These are phyloP conservation scores for Timema podura DNA, from an alignment of 2,888 invertebrate species.

Conservation along the genomic window DNA sequence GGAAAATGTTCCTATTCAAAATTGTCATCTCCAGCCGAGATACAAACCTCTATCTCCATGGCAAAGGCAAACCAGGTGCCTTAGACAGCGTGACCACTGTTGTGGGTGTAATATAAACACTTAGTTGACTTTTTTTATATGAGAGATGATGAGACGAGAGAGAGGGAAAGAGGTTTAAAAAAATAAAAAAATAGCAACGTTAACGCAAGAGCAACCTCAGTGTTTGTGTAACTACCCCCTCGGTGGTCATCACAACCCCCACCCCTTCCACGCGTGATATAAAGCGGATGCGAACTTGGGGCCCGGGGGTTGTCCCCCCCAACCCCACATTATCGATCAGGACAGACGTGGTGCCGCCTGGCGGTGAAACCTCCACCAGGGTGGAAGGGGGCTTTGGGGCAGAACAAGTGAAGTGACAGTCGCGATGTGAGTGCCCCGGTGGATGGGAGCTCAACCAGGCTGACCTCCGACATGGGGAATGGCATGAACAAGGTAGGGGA, in stretches of 20 bases:
- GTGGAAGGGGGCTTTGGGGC: not conserved
- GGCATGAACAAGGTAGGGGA: slow-evolving; percentile 80
- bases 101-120: no score
- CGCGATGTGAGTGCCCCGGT: slow-evolving; percentile 40
- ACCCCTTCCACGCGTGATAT: slow-evolving; percentile 22
- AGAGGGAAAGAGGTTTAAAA: no score
- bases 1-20: no score
- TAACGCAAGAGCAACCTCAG: not conserved
- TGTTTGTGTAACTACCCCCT: slow-evolving; percentile 9
- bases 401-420: slow-evolving; percentile 23
- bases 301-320: slow-evolving; percentile 18
- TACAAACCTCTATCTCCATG: no score
- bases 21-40: no score
- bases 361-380: not conserved
- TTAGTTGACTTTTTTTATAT: no score
- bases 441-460: slow-evolving; percentile 42
- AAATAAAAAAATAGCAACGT: not conserved
- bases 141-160: no score
- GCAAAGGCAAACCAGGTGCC: no score
- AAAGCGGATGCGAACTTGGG: slow-evolving; percentile 38
- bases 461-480: slow-evolving; percentile 64
- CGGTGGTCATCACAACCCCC: not conserved
- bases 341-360: slow-evolving; percentile 47
- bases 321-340: slow-evolving; percentile 35
- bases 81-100: no score